Conservation (phyloP, 53 echinoderm and acorn worm genomes). For the Arbacia lixula region DNA sequence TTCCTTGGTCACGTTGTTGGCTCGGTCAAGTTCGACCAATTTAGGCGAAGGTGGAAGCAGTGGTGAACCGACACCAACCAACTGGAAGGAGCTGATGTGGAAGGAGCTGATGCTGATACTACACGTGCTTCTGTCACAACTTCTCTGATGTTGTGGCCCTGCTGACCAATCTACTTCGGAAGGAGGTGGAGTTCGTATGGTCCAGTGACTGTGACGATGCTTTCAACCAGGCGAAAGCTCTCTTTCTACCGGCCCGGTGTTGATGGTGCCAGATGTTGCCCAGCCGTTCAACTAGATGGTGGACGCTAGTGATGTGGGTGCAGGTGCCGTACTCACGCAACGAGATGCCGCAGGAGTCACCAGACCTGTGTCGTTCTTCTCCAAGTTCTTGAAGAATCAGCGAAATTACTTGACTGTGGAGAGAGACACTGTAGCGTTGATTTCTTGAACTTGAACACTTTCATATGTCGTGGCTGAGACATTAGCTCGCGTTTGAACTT, state of each 20-base stretch:
- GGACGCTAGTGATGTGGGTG: slow-evolving; percentile 65
- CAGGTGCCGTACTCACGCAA: slow-evolving; percentile 58
- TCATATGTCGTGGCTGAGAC: no score
- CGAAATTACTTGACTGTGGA: slow-evolving; percentile 76
- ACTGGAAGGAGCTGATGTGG: no score
- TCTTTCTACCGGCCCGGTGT: slow-evolving; percentile 31
- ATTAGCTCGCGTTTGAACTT: no score
- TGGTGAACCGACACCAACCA: no score
- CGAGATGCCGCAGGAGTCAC: slow-evolving; percentile 39
- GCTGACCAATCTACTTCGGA: slow-evolving; percentile 55
- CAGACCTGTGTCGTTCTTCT: no score
- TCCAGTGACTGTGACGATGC: slow-evolving; percentile 40
- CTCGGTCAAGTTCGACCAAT: no score
- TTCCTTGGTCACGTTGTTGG: no score
- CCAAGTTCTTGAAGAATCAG: no score
- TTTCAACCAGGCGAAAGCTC: slow-evolving; percentile 58
- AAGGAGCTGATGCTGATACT: no score
- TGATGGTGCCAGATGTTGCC: slow-evolving; percentile 40
- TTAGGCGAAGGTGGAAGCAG: no score
- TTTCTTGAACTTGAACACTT: slow-evolving; percentile 63
- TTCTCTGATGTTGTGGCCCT: slow-evolving; percentile 63
- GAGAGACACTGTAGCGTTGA: slow-evolving; percentile 62
- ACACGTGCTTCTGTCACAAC: no score
- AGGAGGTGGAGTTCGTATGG: slow-evolving; percentile 57
- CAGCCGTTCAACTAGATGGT: slow-evolving; percentile 55